Evolutionary conservation across 2,888 invertebrate species (phyloP), one percentile per base, ranked within the genome.

Genomic region (Thecocarcelia acutangulata): DNA sequence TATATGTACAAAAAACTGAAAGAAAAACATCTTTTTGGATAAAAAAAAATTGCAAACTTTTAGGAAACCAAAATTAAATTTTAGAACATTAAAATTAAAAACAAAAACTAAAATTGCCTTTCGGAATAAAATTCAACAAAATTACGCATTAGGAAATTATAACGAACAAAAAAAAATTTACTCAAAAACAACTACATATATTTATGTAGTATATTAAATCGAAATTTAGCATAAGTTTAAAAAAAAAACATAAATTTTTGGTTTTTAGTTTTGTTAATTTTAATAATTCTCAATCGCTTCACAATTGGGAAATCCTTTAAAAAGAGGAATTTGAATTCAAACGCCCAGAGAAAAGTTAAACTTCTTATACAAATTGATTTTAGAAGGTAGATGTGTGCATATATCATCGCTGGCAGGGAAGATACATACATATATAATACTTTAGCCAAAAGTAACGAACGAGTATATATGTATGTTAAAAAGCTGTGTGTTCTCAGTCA

Each of bases 61-160:
- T 78, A 74, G 48, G 80, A 79, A 78, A 83, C 78, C 80, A 87
- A 85, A 88, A 86, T 87, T 87, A 87, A 88, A 83, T 84, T 89
- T 89, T 89, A 88, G 89, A 85, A 84, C 86, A 82, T 72, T 63
- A 81, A 75, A 80, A 54, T 44, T 52, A 50, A 61, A 76, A 80
- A 81, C 5, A 84, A 85, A 87, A 83, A 86, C 86, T 86, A 87
- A 89, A 88, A 89, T 86, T 89, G 89, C 89, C 89, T 89, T 89
- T 89, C 87, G 89, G 89, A 89, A 89, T 88, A 85, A 87, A 89
- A 89, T 89, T 89, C 88, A 89, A 88, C 33, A 33, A 87, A 86
- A 86, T 80, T 83, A 85, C 44, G 58, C 69, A 59, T 70, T 82
- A 82, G 82, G 72, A 75, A 80, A 73, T 46, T 80, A 50, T 80